Conservation (phyloP, 2,113 vertebrate genomes). For the Sphaerodactylus townsendi region DNA sequence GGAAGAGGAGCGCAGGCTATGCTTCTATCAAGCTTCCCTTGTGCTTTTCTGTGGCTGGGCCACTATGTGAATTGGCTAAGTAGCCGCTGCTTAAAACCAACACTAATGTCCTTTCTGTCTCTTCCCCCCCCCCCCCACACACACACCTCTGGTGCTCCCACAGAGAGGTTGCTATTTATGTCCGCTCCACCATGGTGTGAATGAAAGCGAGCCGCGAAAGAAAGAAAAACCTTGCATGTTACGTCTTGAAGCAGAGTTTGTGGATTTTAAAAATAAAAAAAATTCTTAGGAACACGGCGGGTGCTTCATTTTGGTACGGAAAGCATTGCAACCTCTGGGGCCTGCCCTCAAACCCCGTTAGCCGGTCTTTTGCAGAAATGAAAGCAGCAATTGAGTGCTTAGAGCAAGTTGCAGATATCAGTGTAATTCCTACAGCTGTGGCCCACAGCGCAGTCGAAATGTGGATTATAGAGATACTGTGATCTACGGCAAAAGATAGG, state of each 20-base stretch:
- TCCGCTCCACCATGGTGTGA: background rate
- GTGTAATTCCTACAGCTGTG: too few relatives aligned
- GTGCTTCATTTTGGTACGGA: background rate
- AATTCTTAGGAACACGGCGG: background rate
- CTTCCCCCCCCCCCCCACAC: background rate
- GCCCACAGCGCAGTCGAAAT: too few relatives aligned
- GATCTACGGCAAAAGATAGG: too few relatives aligned
- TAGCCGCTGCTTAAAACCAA: background rate
- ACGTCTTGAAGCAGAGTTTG: background rate
- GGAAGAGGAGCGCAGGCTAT: background rate
- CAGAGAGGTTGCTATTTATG: constrained; percentile 15
- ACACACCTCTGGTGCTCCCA: background rate
- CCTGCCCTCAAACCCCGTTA: too few relatives aligned
- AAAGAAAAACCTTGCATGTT: background rate
- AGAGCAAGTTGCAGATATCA: too few relatives aligned
- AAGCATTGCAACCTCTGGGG: background rate
- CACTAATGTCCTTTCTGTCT: background rate
- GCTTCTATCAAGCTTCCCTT: background rate
- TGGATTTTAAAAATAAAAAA: background rate
- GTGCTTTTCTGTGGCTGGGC: constrained; percentile 4
- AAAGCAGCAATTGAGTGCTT: too few relatives aligned
- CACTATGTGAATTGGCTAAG: background rate
- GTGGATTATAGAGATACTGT: too few relatives aligned
- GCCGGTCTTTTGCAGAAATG: too few relatives aligned
- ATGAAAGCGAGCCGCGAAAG: background rate